Evolutionary conservation across 2,888 invertebrate species (phyloP), one percentile per base, ranked within the genome.

Genomic region (Hemicrepidius hirtus): DNA sequence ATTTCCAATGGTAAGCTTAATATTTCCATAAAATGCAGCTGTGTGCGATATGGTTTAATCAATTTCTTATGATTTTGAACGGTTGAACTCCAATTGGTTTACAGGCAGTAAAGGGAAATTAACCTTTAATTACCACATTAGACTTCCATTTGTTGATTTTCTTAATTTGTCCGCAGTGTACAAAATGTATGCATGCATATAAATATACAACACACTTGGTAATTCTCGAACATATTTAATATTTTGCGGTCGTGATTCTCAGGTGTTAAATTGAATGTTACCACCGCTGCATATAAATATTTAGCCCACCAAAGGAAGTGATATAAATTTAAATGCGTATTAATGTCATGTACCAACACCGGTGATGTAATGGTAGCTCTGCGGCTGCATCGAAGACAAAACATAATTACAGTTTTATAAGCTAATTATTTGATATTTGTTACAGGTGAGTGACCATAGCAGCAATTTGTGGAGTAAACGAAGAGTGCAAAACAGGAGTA

Each of bases 391-490:
- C 21, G 70, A 46, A 75, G 75, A 71, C 75, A 74, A 67, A 75
- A 75, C 71, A 75, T 68, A 73, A 75, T 73, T 75, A 71, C 44
- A 71, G 64, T 59, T 68, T 68, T 74, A 50, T 69, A 75, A 75
- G 71, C 73, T 75, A 75, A 75, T 75, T 75, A 73, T 63, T 73
- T 74, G 62, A 73, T 75, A 73, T 74, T 76, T 74, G 73, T 76
- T 76, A 71, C 72, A 76, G 76, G 76, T 74, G 76, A 76, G 76
- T 74, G 74, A 74, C 71, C 76, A 63, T 32, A 50, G 40, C 66
- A 71, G 50, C 66, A 66, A 64, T 49, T 63, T 57, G 67, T 60
- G 57, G 67, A 68, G 63, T 57, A 72, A 68, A 72, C 62, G 63
- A 40, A 40, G 65, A 62, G 63, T 50, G 60, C 67, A 72, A 68